Evolutionary conservation across 1,140 invertebrate genomes (phyloP).

Genomic region (Mercenaria mercenaria): DNA sequence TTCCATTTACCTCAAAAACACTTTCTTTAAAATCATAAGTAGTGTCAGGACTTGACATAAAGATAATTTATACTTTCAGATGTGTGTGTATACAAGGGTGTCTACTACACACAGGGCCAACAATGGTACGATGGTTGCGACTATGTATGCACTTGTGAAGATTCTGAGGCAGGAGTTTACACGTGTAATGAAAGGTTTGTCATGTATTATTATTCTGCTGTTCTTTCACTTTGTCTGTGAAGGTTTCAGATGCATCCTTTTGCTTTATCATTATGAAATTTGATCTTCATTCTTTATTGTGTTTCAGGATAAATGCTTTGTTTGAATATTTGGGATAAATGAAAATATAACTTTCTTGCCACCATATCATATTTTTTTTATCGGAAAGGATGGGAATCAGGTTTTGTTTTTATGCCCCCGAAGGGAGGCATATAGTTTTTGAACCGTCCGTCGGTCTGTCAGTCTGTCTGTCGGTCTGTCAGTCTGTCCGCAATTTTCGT

Average conservation of each 20-base stretch:
- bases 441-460: too few relatives aligned
- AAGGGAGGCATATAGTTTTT: too few relatives aligned
- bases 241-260: neutral
- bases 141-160: conserved; percentile 75
- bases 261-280: neutral
- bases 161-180: conserved; percentile 73
- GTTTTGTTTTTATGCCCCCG: too few relatives aligned
- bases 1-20: too few relatives aligned
- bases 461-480: too few relatives aligned
- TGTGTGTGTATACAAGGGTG: conserved; percentile 77
- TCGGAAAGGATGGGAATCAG: too few relatives aligned
- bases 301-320: too few relatives aligned
- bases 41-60: too few relatives aligned
- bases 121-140: conserved; percentile 80
- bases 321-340: neutral
- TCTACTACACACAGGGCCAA: conserved; percentile 76
- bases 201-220: neutral
- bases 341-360: neutral
- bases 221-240: neutral
- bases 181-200: conserved; percentile 78
- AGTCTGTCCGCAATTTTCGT: too few relatives aligned
- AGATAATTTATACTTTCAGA: conserved; percentile 57
- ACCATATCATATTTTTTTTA: neutral
- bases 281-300: too few relatives aligned
- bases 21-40: too few relatives aligned